Percentiles rank a stretch among this genome's conserved stretches.
phyloP scores from a whole-genome alignment of 2,113 vertebrate genomes.

The Coryphaenoides rupestris region DNA sequence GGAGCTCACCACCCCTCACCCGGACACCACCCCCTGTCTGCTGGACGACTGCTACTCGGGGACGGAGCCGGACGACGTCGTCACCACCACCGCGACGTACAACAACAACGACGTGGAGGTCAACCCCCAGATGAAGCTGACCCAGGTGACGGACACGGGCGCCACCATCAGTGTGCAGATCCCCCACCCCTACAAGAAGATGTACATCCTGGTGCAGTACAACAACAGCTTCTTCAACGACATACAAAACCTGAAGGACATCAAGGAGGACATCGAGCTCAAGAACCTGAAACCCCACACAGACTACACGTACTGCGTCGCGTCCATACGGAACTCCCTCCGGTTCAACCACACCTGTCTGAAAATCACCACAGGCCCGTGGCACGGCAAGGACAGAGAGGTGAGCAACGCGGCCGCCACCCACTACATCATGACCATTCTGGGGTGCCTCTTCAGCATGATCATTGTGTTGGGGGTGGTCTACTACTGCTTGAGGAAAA shows the following conservation, averaged over 20 bases:
- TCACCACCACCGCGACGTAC: constrained; percentile 79
- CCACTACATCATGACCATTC: constrained; percentile 94
- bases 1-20: constrained; percentile 70
- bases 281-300: constrained; percentile 85
- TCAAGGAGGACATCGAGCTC: constrained; percentile 87
- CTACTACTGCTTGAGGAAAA: constrained; percentile 89
- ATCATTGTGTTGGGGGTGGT: constrained; percentile 91
- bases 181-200: constrained; percentile 88
- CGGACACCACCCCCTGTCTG: constrained; percentile 79
- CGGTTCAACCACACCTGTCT: constrained; percentile 95
- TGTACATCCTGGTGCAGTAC: constrained; percentile 94
- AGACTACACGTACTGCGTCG: constrained; percentile 95
- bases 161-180: constrained; percentile 88
- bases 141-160: constrained; percentile 85
- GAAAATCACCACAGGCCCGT: constrained; percentile 81
- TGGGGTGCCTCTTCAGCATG: constrained; percentile 98
- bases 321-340: constrained; percentile 86
- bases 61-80: constrained; percentile 81
- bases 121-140: constrained; percentile 84
- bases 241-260: constrained; percentile 82
- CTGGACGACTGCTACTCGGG: constrained; percentile 92
- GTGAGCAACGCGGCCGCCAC: constrained; percentile 83
- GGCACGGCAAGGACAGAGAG: constrained; percentile 65
- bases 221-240: constrained; percentile 88
- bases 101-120: constrained; percentile 72